These are phyloP conservation scores for Pholis gunnellus DNA, from an alignment of 2,113 vertebrate genomes.

Conservation along the genomic window DNA sequence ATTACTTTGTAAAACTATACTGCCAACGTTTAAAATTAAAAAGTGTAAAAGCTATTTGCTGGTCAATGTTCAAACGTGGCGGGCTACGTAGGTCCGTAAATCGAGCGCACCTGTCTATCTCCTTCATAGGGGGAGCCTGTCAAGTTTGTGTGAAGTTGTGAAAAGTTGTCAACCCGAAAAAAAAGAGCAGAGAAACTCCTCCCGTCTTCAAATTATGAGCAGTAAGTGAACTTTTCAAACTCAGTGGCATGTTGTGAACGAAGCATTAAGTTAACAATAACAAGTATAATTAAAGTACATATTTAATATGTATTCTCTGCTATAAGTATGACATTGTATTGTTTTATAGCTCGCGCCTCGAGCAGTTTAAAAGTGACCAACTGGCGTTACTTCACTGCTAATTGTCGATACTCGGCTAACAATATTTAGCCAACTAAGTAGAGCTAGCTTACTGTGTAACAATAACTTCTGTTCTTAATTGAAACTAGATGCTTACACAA, in stretches of 20 bases:
- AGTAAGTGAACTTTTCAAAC: constrained; percentile 84
- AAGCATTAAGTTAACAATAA: not conserved
- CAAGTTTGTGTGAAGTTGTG: constrained; percentile 86
- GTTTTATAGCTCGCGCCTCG: constrained; percentile 29
- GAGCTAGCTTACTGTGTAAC: constrained; percentile 6
- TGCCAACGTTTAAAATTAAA: not conserved
- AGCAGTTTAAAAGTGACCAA: constrained; percentile 60
- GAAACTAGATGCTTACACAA: not conserved
- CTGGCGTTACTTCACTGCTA: constrained; percentile 51
- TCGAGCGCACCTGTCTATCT: constrained; percentile 48
- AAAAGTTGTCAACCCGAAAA: constrained; percentile 84
- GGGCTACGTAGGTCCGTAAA: not conserved
- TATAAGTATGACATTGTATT: not conserved
- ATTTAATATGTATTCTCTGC: not conserved
- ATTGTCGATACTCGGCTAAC: constrained; percentile 63
- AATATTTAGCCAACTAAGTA: constrained; percentile 46
- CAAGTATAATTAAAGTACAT: not conserved
- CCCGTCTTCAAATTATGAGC: constrained; percentile 86
- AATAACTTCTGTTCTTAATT: not conserved
- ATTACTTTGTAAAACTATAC: not conserved
- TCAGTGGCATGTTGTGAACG: constrained; percentile 30
- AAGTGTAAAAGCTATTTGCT: too few species aligned
- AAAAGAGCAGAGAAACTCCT: constrained; percentile 85
- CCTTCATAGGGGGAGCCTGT: constrained; percentile 68
- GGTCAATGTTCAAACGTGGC: rapidly evolving